phyloP scores from a whole-genome alignment of 2,888 invertebrate species.

The Papilio gigon region DNA sequence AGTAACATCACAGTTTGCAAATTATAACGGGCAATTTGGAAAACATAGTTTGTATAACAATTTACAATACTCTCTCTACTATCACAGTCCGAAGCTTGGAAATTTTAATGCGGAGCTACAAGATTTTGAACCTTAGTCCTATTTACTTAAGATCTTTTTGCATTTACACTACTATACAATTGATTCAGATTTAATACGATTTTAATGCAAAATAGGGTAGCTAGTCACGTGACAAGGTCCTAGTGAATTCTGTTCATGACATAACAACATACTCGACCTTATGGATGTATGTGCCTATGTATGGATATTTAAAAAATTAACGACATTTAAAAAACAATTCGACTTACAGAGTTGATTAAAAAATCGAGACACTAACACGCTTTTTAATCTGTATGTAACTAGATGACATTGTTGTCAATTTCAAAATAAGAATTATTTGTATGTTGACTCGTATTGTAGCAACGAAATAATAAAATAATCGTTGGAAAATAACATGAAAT shows the following conservation, averaged over 20 bases:
- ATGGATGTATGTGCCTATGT: not conserved
- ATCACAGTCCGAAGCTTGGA: conserved; percentile 78
- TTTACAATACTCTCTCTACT: conserved; percentile 66
- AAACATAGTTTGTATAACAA: conserved; percentile 60
- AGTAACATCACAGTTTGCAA: conserved; percentile 54
- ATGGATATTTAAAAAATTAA: not conserved
- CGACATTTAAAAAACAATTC: not conserved
- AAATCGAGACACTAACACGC: not conserved
- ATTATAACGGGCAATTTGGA: conserved; percentile 52
- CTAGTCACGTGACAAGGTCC: not conserved
- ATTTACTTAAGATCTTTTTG: not conserved
- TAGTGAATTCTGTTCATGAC: not conserved
- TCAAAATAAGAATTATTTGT: not conserved
- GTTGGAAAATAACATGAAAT: not conserved
- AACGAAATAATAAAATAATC: not conserved
- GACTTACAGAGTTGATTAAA: not conserved
- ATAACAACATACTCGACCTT: not conserved
- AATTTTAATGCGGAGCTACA: conserved; percentile 28
- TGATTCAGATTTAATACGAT: not conserved
- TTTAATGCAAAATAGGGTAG: not conserved
- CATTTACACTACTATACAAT: not conserved
- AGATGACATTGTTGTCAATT: conserved; percentile 1
- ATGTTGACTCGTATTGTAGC: not conserved
- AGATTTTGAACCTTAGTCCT: conserved; percentile 14
- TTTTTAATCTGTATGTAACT: not conserved